Evolutionary conservation across 2,888 invertebrate genomes (phyloP).

Genomic region (Leptopilina syphax): DNA sequence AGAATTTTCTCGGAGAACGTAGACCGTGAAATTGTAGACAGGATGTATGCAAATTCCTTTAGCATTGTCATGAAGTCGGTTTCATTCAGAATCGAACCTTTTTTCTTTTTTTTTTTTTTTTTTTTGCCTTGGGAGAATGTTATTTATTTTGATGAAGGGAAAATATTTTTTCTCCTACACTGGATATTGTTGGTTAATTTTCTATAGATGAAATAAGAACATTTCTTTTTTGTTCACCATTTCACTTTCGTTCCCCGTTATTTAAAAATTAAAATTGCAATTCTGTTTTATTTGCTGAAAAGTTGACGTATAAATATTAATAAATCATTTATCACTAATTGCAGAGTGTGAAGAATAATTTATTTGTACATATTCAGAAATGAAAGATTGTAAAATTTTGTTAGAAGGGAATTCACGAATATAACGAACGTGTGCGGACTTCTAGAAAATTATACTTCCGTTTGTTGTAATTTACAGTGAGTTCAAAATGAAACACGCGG

Average conservation of each 20-base stretch:
- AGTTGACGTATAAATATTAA: not conserved
- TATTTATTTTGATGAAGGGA: too few relatives aligned
- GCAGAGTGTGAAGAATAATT: not conserved
- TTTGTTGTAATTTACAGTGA: slow-evolving; percentile 28
- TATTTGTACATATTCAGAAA: slow-evolving; percentile 4
- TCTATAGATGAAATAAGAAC: too few relatives aligned
- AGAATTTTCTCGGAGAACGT: slow-evolving; percentile 6
- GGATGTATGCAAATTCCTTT: slow-evolving; percentile 22
- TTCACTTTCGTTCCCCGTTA: too few relatives aligned
- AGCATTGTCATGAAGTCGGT: not conserved
- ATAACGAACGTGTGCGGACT: not conserved
- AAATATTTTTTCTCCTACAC: too few relatives aligned
- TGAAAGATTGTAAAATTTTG: slow-evolving; percentile 8
- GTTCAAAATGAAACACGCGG: not conserved
- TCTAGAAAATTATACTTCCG: slow-evolving; percentile 36
- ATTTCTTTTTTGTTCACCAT: too few relatives aligned
- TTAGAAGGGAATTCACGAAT: not conserved
- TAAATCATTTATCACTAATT: slow-evolving; percentile 5
- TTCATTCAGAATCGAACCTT: not conserved
- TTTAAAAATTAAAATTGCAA: too few relatives aligned
- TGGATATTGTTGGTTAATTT: too few relatives aligned
- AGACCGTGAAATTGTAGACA: not conserved
- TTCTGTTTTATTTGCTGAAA: not conserved
- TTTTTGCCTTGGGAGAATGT: not conserved
- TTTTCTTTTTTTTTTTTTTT: not conserved